Conservation (phyloP, 2,888 invertebrate species). For the Perizoma affinitatum region DNA sequence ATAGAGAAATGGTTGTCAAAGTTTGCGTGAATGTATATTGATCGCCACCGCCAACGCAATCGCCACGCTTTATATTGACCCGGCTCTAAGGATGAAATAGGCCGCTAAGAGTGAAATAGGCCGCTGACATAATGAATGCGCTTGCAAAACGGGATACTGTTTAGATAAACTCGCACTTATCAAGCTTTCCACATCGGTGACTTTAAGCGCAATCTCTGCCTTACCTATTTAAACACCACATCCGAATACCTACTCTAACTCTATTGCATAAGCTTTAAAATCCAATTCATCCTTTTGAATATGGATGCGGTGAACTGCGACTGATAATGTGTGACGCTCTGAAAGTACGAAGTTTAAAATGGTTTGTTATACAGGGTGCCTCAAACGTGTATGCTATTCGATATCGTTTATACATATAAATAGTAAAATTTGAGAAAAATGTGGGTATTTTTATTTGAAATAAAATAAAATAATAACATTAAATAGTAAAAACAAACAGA, state of each 20-base stretch:
- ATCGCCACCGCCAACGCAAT: no score
- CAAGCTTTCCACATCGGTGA: slow-evolving; percentile 54
- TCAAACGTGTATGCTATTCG: no score
- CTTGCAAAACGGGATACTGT: slow-evolving; percentile 61
- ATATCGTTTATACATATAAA: no score
- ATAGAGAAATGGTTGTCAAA: no score
- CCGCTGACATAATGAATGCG: slow-evolving; percentile 5
- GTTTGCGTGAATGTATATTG: no score
- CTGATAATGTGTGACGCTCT: slow-evolving; percentile 63
- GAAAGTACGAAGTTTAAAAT: slow-evolving; percentile 61
- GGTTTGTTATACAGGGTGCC: slow-evolving; percentile 27
- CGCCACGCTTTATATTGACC: no score
- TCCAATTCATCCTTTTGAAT: slow-evolving; percentile 58
- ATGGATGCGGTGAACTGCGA: slow-evolving; percentile 68
- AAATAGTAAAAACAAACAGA: no score
- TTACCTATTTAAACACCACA: slow-evolving; percentile 24
- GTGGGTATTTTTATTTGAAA: no score
- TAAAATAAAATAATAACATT: no score
- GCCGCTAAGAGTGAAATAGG: no score
- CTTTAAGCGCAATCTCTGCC: slow-evolving; percentile 19
- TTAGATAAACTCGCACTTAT: slow-evolving; percentile 75
- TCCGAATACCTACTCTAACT: slow-evolving; percentile 56
- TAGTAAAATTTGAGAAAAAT: no score
- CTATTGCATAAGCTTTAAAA: slow-evolving; percentile 44
- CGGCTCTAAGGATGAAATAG: no score